A percentile compares a stretch with the other conserved stretches of the same genome.
phyloP scores from a whole-genome alignment of 2,113 vertebrate genomes.

The Scartelaos histophorus region DNA sequence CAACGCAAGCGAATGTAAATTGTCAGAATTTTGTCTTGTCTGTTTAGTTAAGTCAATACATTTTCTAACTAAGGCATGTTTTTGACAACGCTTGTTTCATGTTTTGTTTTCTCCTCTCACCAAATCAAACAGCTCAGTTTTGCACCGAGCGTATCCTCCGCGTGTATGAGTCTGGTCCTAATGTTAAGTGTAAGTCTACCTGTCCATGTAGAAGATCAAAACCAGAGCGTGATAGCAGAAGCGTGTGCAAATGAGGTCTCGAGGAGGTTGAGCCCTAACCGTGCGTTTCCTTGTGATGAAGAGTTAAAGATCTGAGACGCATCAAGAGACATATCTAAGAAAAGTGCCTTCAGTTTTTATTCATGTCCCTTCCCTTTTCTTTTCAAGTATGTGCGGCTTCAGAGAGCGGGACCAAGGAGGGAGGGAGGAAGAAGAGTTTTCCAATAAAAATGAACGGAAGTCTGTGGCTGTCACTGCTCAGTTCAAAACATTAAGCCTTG shows the following conservation, averaged over 20 bases:
- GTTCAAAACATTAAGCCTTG: slow-evolving; percentile 74
- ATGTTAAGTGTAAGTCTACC: slow-evolving; percentile 3
- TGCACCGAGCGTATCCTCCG: background rate
- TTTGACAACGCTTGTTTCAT: background rate
- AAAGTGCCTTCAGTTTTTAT: slow-evolving; percentile 77
- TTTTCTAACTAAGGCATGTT: background rate
- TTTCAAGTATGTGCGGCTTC: slow-evolving; percentile 68
- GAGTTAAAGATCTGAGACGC: slow-evolving; percentile 76
- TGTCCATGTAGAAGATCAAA: slow-evolving; percentile 22
- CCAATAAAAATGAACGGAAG: slow-evolving; percentile 70
- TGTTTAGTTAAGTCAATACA: no score
- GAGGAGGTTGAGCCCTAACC: slow-evolving; percentile 54
- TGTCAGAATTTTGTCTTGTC: no score
- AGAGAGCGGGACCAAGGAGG: slow-evolving; percentile 48
- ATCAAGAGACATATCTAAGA: slow-evolving; percentile 76
- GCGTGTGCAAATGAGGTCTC: slow-evolving; percentile 49
- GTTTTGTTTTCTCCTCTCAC: background rate
- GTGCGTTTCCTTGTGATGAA: slow-evolving; percentile 65
- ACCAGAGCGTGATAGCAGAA: slow-evolving; percentile 15
- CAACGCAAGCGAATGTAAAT: no score
- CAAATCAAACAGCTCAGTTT: background rate
- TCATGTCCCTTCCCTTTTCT: slow-evolving; percentile 69
- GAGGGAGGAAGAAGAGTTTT: slow-evolving; percentile 60
- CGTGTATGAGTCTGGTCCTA: background rate
- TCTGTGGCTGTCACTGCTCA: slow-evolving; percentile 69